Evolutionary conservation across 1,140 invertebrate species (phyloP).

Genomic region (Apis florea): DNA sequence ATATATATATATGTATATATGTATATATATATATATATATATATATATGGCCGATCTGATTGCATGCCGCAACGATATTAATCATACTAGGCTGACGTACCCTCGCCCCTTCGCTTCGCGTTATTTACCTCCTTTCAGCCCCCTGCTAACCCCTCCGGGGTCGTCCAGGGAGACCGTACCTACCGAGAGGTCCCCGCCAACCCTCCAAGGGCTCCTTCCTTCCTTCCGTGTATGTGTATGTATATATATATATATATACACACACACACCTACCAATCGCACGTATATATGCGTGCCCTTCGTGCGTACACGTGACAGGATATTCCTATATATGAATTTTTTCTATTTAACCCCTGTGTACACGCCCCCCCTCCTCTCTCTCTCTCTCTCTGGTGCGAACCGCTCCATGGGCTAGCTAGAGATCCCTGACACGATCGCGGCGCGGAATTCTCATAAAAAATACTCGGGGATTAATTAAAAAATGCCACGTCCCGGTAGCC

Average conservation of each 20-base stretch:
- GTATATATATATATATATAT: conserved; percentile 58
- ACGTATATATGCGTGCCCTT: not conserved
- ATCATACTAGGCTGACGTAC: conserved; percentile 76
- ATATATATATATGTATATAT: conserved; percentile 62
- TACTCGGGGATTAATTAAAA: conserved; percentile 74
- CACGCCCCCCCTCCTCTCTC: not conserved
- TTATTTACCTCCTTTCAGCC: conserved; percentile 72
- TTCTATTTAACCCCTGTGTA: conserved; percentile 4
- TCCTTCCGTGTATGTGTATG: not conserved
- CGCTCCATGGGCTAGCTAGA: conserved; percentile 1
- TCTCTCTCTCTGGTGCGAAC: not conserved
- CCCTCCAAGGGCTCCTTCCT: conserved; percentile 37
- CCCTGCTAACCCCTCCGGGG: conserved; percentile 62
- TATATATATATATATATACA: not conserved
- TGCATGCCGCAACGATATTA: conserved; percentile 78
- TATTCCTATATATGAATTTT: conserved; percentile 22
- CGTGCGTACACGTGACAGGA: conserved; percentile 1
- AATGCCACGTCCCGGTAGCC: conserved; percentile 65
- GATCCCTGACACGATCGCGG: conserved; percentile 62
- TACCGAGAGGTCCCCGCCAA: conserved; percentile 44
- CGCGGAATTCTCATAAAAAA: conserved; percentile 73
- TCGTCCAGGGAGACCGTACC: conserved; percentile 52
- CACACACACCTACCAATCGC: not conserved
- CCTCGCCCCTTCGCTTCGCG: conserved; percentile 72
- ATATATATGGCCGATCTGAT: conserved; percentile 74